Evolutionary conservation across 2,113 vertebrate genomes (phyloP).

Genomic region (Meles meles): DNA sequence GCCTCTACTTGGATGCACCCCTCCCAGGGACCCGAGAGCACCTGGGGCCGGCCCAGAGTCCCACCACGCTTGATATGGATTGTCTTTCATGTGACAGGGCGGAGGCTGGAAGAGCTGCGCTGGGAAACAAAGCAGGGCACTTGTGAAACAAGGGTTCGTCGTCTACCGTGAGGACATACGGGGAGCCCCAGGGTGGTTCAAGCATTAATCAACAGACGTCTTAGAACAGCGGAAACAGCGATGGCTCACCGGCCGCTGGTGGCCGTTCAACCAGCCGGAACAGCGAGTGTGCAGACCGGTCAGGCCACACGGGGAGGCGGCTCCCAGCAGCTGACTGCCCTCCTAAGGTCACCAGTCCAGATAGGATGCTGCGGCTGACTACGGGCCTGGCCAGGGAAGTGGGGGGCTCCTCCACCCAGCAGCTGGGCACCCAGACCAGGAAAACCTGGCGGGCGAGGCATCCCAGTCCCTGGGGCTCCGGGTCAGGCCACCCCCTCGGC

Average conservation of each 20-base stretch:
- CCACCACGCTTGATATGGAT: neutral
- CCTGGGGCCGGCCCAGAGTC: neutral
- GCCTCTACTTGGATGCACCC: accelerated
- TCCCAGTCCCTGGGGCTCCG: too few relatives aligned
- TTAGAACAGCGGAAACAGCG: accelerated
- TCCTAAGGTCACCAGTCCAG: neutral
- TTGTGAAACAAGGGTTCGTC: accelerated
- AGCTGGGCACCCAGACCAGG: neutral
- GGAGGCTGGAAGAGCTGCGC: accelerated
- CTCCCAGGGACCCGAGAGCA: neutral
- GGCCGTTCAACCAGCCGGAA: neutral
- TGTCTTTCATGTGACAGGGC: neutral
- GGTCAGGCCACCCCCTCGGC: neutral
- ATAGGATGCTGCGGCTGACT: too few relatives aligned
- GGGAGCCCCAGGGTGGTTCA: too few relatives aligned
- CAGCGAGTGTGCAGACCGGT: accelerated
- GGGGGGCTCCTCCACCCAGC: neutral
- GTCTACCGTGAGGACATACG: accelerated
- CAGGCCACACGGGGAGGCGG: too few relatives aligned
- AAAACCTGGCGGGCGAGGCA: neutral
- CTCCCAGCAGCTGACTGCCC: accelerated
- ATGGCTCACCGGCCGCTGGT: accelerated
- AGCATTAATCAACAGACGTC: neutral
- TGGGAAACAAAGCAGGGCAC: neutral
- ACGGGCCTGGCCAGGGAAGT: neutral